Conservation (phyloP, 2,113 vertebrate species). For the Ursus arctos region DNA sequence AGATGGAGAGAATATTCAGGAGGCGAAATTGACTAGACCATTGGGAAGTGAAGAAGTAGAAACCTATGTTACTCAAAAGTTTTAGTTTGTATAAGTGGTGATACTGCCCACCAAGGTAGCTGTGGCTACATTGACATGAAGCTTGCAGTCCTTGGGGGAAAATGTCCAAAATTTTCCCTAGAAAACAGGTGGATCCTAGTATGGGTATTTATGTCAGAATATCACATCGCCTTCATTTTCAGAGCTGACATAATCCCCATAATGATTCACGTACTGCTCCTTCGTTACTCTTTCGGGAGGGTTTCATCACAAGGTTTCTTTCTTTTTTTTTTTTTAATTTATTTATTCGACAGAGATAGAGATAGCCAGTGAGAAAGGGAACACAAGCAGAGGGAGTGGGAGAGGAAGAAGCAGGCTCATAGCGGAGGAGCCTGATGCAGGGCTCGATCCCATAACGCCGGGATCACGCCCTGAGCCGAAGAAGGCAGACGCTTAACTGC, state of each 20-base stretch:
- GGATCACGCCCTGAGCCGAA: no score
- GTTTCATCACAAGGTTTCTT: not conserved
- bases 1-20: not conserved
- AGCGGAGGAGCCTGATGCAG: no score
- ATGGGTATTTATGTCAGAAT: not conserved
- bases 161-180: not conserved
- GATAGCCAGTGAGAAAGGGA: no score
- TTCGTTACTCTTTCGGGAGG: not conserved
- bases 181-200: not conserved
- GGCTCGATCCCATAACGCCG: no score
- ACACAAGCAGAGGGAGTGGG: no score
- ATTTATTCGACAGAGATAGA: no score
- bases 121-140: not conserved
- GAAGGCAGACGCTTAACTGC: no score
- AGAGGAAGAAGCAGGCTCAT: no score
- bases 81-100: not conserved
- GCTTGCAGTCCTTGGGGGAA: not conserved
- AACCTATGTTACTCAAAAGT: not conserved
- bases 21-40: not conserved
- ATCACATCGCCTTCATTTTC: not conserved
- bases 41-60: not conserved
- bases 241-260: not conserved
- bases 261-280: not conserved
- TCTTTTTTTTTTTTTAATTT: no score
- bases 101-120: not conserved